Evolutionary conservation across 2,888 invertebrate genomes (phyloP).

Genomic region (Eretmocerus hayati): DNA sequence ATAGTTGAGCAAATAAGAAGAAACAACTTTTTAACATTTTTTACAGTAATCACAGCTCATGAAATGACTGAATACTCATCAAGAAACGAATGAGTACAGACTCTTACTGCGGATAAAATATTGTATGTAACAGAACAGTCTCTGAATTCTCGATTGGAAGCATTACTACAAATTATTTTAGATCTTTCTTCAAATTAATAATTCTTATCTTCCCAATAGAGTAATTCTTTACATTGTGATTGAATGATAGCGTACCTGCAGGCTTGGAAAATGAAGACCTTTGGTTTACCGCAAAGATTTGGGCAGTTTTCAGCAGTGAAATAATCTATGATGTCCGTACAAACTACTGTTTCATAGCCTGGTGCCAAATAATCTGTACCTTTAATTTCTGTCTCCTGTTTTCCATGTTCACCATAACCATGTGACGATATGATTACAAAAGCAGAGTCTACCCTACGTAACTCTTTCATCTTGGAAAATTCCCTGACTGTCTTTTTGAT

Average conservation of each 20-base stretch:
- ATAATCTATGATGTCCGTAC: slow-evolving; percentile 34
- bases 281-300: slow-evolving; percentile 52
- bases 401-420: slow-evolving; percentile 29
- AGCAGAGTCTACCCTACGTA: slow-evolving; percentile 36
- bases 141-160: neutral
- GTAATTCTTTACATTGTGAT: neutral
- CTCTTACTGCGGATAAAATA: too few species aligned
- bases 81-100: too few species aligned
- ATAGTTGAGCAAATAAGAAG: too few species aligned
- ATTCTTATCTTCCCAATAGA: too few species aligned
- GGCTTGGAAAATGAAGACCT: slow-evolving; percentile 55
- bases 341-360: slow-evolving; percentile 27
- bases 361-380: slow-evolving; percentile 28
- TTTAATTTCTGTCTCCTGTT: slow-evolving; percentile 31
- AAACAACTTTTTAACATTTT: too few species aligned
- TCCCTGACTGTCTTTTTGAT: slow-evolving; percentile 27
- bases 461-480: slow-evolving; percentile 31
- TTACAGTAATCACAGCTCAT: too few species aligned
- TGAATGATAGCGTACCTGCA: slow-evolving; percentile 42
- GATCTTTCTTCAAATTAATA: slow-evolving; percentile 1
- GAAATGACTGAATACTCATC: too few species aligned
- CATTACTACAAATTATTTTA: slow-evolving; percentile 3
- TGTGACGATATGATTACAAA: slow-evolving; percentile 41
- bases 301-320: slow-evolving; percentile 49
- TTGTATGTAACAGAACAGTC: too few species aligned